These are phyloP conservation scores for Dendrocopos noguchii DNA, from an alignment of 2,113 vertebrate species.

Conservation along the genomic window DNA sequence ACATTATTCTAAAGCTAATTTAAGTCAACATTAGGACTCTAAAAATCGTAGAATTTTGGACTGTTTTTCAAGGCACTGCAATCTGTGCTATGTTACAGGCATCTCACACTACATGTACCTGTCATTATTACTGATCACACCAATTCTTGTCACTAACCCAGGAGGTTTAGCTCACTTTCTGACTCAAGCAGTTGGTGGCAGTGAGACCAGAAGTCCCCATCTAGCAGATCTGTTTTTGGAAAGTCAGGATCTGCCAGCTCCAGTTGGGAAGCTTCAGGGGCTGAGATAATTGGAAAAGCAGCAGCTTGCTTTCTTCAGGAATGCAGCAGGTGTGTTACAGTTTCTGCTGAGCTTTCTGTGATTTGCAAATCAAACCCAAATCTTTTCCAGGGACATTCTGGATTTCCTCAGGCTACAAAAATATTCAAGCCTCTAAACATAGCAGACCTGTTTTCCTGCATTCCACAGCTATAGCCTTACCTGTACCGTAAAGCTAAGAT, in stretches of 20 bases:
- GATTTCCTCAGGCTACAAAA: conserved; percentile 27
- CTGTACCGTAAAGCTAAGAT: neutral
- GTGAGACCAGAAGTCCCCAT: neutral
- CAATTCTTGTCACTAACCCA: neutral
- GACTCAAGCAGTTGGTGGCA: neutral
- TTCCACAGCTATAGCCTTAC: neutral
- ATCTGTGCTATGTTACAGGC: accelerated
- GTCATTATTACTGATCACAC: neutral
- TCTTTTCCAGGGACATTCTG: neutral
- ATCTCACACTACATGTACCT: neutral
- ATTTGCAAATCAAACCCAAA: conserved; percentile 34
- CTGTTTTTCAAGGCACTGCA: neutral
- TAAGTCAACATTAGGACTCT: neutral
- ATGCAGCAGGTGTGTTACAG: accelerated
- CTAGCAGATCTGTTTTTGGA: neutral
- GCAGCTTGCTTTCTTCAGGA: neutral
- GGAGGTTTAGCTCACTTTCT: neutral
- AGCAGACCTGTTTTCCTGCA: conserved; percentile 21
- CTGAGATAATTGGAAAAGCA: neutral
- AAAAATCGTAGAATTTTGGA: neutral
- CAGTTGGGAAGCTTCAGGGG: neutral
- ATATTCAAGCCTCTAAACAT: neutral
- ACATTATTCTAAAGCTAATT: neutral
- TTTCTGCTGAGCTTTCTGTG: neutral
- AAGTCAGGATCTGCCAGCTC: neutral